Evolutionary conservation across 2,797 vertebrate species (phyloP), one percentile per base, ranked within the genome.

Genomic region (Liparis tanakae): DNA sequence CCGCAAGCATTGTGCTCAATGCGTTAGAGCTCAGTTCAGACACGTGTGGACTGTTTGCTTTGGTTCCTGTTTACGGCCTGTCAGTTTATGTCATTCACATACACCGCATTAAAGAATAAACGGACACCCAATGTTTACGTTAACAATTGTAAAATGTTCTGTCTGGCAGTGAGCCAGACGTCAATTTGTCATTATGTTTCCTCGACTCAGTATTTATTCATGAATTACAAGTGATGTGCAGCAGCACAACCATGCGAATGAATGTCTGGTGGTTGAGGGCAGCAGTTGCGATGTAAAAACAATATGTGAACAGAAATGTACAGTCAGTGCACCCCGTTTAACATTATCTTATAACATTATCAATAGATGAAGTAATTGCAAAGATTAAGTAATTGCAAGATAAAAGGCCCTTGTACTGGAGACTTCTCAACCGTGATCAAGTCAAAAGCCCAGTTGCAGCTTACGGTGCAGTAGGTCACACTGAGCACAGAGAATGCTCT

Each of bases 401-500:
- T 67, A 44, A 72, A 67, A 75, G 12, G 30, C 2, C 22, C 17
- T 63, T 15, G 10, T 8, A 7, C 34, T 50, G 8, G 6, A 51
- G 44, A 53, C 44, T 54, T 14, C 18, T 48, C 22, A 43, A 17
- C 57, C 50, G 20, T 48, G 50, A 39, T 54, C 1, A 18, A 67
- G 65, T 56, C 68, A 54, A 56, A 51, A 10, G 37, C 15, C 2
- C 22, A 18, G 37, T 54, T 63, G 33, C 17, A 36, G 36, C 30
- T 8, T 25, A 46, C 15, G 34, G 73, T 71, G 61, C 66, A 62
- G 51, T 2, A 76, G 73, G 70, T 79, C 72, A 70, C 64, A 34
- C 58, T 22, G 69, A 83, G 76, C 48, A 56, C 50, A 62, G 33
- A 81, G 7, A 64, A 54, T 39, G 69, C 62, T 84, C 67, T 81